These are phyloP conservation scores for Hetaerina titia DNA, from an alignment of 2,888 invertebrate species.

Conservation along the genomic window DNA sequence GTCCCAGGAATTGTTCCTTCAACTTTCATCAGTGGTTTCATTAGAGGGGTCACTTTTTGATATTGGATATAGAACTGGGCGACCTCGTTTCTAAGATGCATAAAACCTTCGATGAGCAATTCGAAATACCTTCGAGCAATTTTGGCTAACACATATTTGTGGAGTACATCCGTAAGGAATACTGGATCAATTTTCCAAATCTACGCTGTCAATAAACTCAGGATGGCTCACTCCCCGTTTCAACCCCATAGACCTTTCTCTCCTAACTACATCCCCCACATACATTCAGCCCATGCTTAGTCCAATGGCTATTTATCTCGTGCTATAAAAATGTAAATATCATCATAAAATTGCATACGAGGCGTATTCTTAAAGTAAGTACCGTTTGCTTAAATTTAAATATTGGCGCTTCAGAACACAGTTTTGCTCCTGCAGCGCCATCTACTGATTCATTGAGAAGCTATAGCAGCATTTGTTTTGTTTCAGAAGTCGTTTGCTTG, in stretches of 20 bases:
- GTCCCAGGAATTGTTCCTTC: no score
- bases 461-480: no score
- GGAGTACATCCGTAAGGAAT: background rate
- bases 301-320: background rate
- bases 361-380: no score
- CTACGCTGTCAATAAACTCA: background rate
- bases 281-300: background rate
- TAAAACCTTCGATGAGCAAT: background rate
- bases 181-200: background rate
- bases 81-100: background rate
- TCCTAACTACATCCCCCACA: background rate
- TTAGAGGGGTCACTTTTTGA: background rate
- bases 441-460: no score
- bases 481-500: no score
- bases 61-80: background rate
- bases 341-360: background rate
- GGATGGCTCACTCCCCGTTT: background rate
- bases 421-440: no score
- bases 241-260: background rate
- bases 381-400: no score
- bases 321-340: background rate
- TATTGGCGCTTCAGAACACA: no score
- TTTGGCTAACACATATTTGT: background rate
- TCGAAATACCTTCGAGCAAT: background rate
- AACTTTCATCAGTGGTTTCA: background rate